Base-by-base conservation (phyloP, 2,113 vertebrate species). In the Oxyruncus cristatus region DNA sequence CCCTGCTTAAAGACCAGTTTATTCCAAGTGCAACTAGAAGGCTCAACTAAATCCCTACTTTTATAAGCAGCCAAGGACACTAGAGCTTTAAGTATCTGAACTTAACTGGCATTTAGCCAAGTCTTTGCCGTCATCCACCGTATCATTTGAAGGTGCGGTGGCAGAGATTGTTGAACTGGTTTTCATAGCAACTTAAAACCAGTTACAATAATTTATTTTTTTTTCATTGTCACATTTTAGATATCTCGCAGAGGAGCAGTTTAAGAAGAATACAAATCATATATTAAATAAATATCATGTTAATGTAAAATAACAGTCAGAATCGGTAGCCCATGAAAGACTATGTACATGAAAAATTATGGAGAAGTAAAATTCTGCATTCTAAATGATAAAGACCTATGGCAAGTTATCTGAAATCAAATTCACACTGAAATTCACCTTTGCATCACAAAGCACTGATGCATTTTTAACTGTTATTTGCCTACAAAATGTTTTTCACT, bases 291-390 rank as follows among this genome's bases (percentile, higher is more conserved):
- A 42, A n/a, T 27, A 44, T 16, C 3, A 49, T 9, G 5, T 23
- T 19, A 39, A 70, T 10, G 18, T 9, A 61, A 93, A 91, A 35
- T 21, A 80, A 49, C 12, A 61, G 19, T 42, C 24, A 3, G 0
- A 65, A 85, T 6, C 14, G 58, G 6, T 12, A 78, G 39, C 13
- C 52, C 8, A 32, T 39, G 27, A 86, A 89, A 10, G 16, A 8
- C 6, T 22, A 37, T 0, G 1, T 33, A 22, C 3, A 24, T 44
- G 39, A 82, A 68, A 68, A 67, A 6, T 27, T 30, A 77, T 0
- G 3, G 33, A 92, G 72, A 81, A 81, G 71, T 26, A 59, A 81
- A 88, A 49, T 47, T 28, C 23, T 32, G 9, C 19, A 19, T 46
- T 81, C 55, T 89, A 65, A 61, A 81, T 4, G 0, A 71, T 35